These are phyloP conservation scores for Caenorhabditis remanei DNA, from an alignment of 1,140 invertebrate species.

Conservation along the genomic window DNA sequence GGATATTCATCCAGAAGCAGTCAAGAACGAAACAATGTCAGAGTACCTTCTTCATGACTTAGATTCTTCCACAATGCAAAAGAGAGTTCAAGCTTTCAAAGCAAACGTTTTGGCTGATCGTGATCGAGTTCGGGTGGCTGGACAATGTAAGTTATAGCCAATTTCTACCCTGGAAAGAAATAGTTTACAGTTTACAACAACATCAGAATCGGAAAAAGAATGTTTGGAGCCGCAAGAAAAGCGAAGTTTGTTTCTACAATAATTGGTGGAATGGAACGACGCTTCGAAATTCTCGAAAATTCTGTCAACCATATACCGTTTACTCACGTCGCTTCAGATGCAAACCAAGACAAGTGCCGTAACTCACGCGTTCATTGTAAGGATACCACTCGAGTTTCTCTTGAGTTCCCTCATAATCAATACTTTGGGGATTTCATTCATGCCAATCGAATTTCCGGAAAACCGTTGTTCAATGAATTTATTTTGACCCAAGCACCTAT, in stretches of 20 bases:
- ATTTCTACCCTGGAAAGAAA: neutral
- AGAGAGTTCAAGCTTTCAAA: conserved; percentile 69
- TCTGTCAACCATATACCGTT: conserved; percentile 77
- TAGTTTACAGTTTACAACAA: conserved; percentile 75
- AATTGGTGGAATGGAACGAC: conserved; percentile 74
- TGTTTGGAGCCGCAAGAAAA: conserved; percentile 74
- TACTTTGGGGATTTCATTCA: conserved; percentile 70
- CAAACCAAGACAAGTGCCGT: conserved; percentile 71
- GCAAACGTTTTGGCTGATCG: conserved; percentile 66
- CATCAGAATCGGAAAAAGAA: conserved; percentile 75
- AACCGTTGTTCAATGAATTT: conserved; percentile 76
- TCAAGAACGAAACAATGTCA: conserved; percentile 46
- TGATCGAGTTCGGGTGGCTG: conserved; percentile 73
- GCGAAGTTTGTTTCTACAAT: conserved; percentile 72
- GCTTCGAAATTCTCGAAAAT: conserved; percentile 76
- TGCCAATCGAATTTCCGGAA: conserved; percentile 70
- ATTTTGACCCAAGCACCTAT: conserved; percentile 80
- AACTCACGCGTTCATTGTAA: conserved; percentile 68
- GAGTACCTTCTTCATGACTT: conserved; percentile 59
- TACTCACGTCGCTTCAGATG: conserved; percentile 71
- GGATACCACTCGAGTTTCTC: conserved; percentile 50
- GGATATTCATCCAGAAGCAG: conserved; percentile 15
- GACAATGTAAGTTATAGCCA: conserved; percentile 66
- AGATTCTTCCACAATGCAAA: conserved; percentile 65
- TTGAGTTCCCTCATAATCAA: neutral